Evolutionary conservation across 2,888 invertebrate genomes (phyloP).

Genomic region (Biston betularia): DNA sequence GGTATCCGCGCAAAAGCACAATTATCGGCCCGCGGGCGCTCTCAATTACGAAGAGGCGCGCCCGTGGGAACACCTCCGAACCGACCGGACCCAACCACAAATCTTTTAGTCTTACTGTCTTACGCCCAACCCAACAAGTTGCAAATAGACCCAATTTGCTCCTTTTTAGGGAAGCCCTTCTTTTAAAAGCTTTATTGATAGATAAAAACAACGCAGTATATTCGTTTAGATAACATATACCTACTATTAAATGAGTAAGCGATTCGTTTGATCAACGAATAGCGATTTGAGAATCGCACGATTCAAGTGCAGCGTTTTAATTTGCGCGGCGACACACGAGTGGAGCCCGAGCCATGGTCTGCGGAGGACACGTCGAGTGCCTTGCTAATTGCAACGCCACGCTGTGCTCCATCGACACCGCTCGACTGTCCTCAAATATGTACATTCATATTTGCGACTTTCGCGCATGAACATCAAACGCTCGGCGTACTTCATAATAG

Average conservation of each 20-base stretch:
- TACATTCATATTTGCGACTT: slow-evolving; percentile 52
- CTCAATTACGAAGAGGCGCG: slow-evolving; percentile 84
- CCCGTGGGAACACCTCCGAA: slow-evolving; percentile 80
- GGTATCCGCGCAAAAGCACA: slow-evolving; percentile 77
- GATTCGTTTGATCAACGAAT: slow-evolving; percentile 73
- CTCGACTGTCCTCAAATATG: slow-evolving; percentile 62
- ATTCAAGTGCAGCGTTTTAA: slow-evolving; percentile 83
- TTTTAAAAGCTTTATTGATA: slow-evolving; percentile 22
- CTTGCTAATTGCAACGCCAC: slow-evolving; percentile 82
- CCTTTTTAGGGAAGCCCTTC: slow-evolving; percentile 26
- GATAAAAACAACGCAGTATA: neutral
- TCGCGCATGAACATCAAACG: slow-evolving; percentile 29
- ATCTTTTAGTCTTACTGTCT: slow-evolving; percentile 76
- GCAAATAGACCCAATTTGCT: slow-evolving; percentile 53
- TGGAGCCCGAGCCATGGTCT: slow-evolving; percentile 74
- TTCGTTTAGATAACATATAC: slow-evolving; percentile 25
- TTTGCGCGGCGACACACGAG: slow-evolving; percentile 84
- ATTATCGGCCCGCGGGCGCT: slow-evolving; percentile 86
- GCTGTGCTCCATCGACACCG: slow-evolving; percentile 66
- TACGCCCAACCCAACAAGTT: slow-evolving; percentile 70
- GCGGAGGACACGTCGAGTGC: slow-evolving; percentile 76
- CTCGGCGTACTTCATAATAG: slow-evolving; percentile 19
- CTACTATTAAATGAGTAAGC: slow-evolving; percentile 53
- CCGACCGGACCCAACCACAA: slow-evolving; percentile 73
- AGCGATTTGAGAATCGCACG: slow-evolving; percentile 69